Base-by-base conservation (phyloP, 2,797 vertebrate genomes). In the Rhodeus uyekii region DNA sequence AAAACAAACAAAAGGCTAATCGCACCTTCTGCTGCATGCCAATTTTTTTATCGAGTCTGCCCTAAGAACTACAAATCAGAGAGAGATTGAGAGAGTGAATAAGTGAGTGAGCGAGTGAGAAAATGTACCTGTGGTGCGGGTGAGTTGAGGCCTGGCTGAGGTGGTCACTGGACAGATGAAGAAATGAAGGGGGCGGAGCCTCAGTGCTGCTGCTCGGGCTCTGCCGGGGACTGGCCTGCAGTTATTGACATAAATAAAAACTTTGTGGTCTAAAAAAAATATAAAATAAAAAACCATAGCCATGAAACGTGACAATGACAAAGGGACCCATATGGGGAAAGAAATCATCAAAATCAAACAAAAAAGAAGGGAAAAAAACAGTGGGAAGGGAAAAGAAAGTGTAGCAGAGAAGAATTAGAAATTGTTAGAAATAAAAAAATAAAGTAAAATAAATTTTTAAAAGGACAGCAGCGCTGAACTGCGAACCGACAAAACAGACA, bases 171-270 rank as follows among this genome's bases (percentile, higher is more conserved):
- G 90, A 89, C 85, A 91, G 91, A 88, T 94, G 93, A 92, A 87
- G 92, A 88, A 92, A 92, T 87, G 87, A 92, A 85, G 87, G 91
- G 86, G 92, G 83, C 61, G 83, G 90, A 92, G 84, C 90, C 90
- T 97, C 96, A 97, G 87, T 97, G 92, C 91, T 85, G 87, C 81
- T 75, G 95, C 92, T 96, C 94, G 77, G 95, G 93, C 92, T 96
- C 96, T 88, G 91, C 79, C 87, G 94, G 93, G 81, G 94, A 95
- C 88, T 95, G 95, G 94, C 97, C 97, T 99, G 97, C 93, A 98
- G 96, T 97, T 96, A 98, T 97, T 86, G 97, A 99, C 96, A 98
- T 95, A 98, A 99, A 99, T 96, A 98, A 98, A 97, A 97, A 97
- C 96, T 97, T 96, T 96, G 96, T 96, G 95, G 96, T 97, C 96